These are phyloP conservation scores for Drosophila mimica DNA, from an alignment of 2,888 invertebrate species.

Conservation along the genomic window DNA sequence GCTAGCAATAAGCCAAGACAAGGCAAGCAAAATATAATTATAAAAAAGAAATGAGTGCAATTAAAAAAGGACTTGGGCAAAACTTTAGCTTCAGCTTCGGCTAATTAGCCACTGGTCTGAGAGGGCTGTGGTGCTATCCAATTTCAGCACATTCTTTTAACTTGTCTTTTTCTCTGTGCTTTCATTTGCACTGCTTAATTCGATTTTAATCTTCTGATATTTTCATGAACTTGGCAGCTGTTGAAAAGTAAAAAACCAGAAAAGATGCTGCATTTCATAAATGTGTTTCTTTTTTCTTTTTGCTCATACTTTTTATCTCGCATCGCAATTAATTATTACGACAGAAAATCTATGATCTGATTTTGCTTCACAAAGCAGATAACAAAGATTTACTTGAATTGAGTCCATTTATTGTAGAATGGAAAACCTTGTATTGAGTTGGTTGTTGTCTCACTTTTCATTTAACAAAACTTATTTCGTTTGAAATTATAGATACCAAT, in stretches of 20 bases:
- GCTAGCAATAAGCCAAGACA: constrained; percentile 21
- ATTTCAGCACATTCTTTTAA: constrained; percentile 14
- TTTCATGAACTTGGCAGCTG: constrained; percentile 39
- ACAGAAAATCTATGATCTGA: neutral
- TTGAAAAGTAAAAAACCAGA: constrained; percentile 8
- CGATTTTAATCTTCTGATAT: constrained; percentile 58
- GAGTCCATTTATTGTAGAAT: neutral
- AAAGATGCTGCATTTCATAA: constrained; percentile 14
- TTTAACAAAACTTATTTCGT: neutral
- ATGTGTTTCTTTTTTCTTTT: neutral
- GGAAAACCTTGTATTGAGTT: neutral
- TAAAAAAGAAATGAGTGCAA: constrained; percentile 12
- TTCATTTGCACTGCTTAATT: constrained; percentile 53
- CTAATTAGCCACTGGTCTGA: constrained; percentile 37
- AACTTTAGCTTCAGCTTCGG: constrained; percentile 5
- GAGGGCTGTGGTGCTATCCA: neutral
- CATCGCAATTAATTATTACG: neutral
- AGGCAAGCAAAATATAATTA: constrained; percentile 21
- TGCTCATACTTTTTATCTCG: neutral
- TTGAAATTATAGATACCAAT: neutral
- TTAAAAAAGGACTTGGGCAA: constrained; percentile 10
- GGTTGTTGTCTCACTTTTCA: neutral
- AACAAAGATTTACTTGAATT: neutral
- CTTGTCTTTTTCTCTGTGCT: constrained; percentile 18
- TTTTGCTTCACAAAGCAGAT: no score